Base-by-base conservation (phyloP, 2,113 vertebrate genomes). In the Narcine bancroftii region DNA sequence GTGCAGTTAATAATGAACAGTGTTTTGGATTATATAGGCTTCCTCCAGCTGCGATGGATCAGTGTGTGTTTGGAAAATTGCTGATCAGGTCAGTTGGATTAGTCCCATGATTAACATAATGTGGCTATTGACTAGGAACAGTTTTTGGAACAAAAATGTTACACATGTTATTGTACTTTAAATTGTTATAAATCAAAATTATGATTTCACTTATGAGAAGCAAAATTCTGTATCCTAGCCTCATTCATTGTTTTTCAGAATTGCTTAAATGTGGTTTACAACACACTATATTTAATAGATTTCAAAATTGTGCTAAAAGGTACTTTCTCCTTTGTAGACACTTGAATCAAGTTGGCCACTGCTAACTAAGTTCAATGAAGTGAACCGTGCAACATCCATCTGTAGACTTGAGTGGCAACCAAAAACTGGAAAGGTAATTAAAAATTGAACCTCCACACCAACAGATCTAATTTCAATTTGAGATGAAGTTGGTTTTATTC, bases 1-100 rank as follows among this genome's bases (percentile, higher is more conserved):
- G 19, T 36, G 66, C 60, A 47, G 42, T 91, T 13, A 66, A 10
- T 66, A 45, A 29, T 69, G 45, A 45, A 66, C 45, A 83, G 53
- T 1, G 45, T 69, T 19, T 91, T 71, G 3, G 10, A 29, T 72
- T 73, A 71, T 89, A n/a, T 92, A 99, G 99, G 98, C 97, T 17
- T 99, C 99, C 0, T 95, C 99, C 17, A 98, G 98, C 94, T 99
- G 99, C 93, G 98, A 99, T 26, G 98, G 99, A 45, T 97, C 97
- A 53, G 97, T 99, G 36, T 95, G 95, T 92, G 96, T 99, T 0
- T 99, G 99, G 99, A 97, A 95, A 60, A 96, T 98, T 0, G 96
- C 97, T 93, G 96, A 98, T 93, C 98, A 99, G 97, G 98, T 99
- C 96, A 93, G 89, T 92, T 63, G 21, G 17, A 17, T 53, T 47